These are phyloP conservation scores for Nasonia oneida DNA, from an alignment of 2,888 invertebrate genomes.

Conservation along the genomic window DNA sequence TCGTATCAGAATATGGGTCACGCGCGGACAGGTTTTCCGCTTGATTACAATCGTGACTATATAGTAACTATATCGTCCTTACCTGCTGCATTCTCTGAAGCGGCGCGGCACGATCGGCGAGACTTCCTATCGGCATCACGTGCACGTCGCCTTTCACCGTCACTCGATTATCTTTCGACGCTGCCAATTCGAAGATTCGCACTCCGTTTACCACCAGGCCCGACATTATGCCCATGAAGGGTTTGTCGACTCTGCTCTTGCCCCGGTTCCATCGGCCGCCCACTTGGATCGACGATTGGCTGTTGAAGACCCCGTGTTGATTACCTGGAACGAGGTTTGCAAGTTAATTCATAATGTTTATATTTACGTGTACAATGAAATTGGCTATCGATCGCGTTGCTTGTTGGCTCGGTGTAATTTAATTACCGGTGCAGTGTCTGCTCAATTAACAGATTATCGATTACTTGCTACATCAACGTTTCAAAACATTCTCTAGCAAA, in stretches of 20 bases:
- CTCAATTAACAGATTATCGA: constrained; percentile 9
- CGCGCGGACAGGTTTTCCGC: background rate
- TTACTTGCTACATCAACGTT: background rate
- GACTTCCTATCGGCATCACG: constrained; percentile 84
- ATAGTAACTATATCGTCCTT: constrained; percentile 66
- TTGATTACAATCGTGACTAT: background rate
- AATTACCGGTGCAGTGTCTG: background rate
- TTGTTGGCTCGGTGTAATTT: background rate
- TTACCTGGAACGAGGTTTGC: constrained; percentile 68
- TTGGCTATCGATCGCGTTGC: background rate
- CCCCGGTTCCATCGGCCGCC: constrained; percentile 90
- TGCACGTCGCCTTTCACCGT: constrained; percentile 91
- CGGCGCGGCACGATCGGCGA: constrained; percentile 87
- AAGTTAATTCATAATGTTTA: background rate
- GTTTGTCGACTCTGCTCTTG: constrained; percentile 86
- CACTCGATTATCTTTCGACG: constrained; percentile 89
- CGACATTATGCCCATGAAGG: constrained; percentile 93
- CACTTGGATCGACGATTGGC: constrained; percentile 92
- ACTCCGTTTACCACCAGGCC: constrained; percentile 94
- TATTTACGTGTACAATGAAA: background rate
- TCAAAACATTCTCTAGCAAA: too few species aligned
- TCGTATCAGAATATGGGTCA: background rate
- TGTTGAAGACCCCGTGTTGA: constrained; percentile 93
- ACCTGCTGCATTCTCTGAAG: constrained; percentile 95
- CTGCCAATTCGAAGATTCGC: constrained; percentile 91